phyloP scores from a whole-genome alignment of 2,113 vertebrate species.

The Gulo gulo region DNA sequence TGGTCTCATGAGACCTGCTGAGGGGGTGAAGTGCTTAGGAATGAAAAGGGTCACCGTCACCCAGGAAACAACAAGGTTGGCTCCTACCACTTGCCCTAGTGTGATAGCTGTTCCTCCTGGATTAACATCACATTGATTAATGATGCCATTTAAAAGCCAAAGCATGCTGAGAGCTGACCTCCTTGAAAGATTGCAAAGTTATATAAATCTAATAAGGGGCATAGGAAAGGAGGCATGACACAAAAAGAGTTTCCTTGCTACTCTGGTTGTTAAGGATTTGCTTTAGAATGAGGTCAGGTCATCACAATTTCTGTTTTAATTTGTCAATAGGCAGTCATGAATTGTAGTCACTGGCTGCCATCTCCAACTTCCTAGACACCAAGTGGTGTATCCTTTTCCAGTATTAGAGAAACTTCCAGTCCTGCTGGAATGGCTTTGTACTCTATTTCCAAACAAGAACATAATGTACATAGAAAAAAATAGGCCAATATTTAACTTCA shows the following conservation, averaged over 20 bases:
- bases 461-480: not conserved
- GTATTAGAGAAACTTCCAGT: not conserved
- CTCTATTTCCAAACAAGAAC: not conserved
- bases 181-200: not conserved
- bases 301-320: not conserved
- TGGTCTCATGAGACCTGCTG: not conserved
- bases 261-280: not conserved
- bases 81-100: not conserved
- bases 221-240: not conserved
- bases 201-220: not conserved
- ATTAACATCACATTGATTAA: not conserved
- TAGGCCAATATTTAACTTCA: not conserved
- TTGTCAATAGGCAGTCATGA: not conserved
- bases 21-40: not conserved
- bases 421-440: not conserved
- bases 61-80: not conserved
- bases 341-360: not conserved
- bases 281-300: not conserved
- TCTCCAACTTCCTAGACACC: not conserved
- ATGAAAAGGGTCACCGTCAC: not conserved
- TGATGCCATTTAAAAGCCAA: not conserved
- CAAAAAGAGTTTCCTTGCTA: not conserved
- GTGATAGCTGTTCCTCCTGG: not conserved
- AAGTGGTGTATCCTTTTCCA: not conserved
- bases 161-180: not conserved